Conservation (phyloP, 1,140 invertebrate species). For the Psilanteris sp. region DNA sequence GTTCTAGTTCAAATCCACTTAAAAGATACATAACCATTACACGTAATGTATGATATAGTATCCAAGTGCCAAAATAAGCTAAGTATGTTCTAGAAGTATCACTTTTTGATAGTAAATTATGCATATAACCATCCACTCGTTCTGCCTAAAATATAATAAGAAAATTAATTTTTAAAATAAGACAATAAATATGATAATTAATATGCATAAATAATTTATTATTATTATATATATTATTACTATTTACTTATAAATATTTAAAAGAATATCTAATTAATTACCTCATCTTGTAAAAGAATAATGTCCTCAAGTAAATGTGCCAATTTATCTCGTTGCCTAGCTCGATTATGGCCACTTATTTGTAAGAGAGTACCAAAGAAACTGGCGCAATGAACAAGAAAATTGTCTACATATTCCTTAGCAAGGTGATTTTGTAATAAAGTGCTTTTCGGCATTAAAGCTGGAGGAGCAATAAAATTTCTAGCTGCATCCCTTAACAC, state of each 20-base stretch:
- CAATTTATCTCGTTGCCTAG: constrained; percentile 95
- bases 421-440: constrained; percentile 84
- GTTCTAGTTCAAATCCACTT: constrained; percentile 95
- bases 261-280: constrained; percentile 65
- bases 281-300: constrained; percentile 95
- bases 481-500: constrained; percentile 91
- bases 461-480: constrained; percentile 93
- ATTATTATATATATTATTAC: too few relatives aligned
- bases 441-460: constrained; percentile 85
- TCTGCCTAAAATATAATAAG: constrained; percentile 92
- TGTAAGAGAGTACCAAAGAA: constrained; percentile 94
- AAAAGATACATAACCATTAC: constrained; percentile 98
- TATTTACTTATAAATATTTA: too few relatives aligned
- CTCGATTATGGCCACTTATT: constrained; percentile 95
- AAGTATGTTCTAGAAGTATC: constrained; percentile 86
- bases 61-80: constrained; percentile 96
- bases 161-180: too few relatives aligned
- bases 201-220: too few relatives aligned
- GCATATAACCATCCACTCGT: constrained; percentile 91
- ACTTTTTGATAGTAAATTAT: constrained; percentile 85
- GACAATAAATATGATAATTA: too few relatives aligned
- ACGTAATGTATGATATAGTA: constrained; percentile 95
- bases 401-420: constrained; percentile 92
- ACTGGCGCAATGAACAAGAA: constrained; percentile 91
- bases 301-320: constrained; percentile 94